Evolutionary conservation across 2,888 invertebrate species (phyloP), one percentile per base, ranked within the genome.

Genomic region (Lycocerus yunnanus): DNA sequence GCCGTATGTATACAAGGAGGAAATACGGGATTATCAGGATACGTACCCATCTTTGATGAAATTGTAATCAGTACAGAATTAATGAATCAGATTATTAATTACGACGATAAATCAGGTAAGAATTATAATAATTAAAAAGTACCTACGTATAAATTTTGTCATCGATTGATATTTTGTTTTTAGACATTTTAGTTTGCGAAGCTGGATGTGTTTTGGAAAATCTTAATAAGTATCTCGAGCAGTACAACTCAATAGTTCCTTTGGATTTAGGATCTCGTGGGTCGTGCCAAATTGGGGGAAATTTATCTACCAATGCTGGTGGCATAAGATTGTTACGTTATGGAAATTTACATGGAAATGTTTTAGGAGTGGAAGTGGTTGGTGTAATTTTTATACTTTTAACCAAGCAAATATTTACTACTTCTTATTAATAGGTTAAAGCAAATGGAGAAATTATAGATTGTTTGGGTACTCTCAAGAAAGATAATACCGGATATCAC

Each of bases 401-500:
- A n/a, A 16, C 21, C 9, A 14, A 8, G 11, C 15, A 18, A 18
- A 24, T 15, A 24, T 24, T 58, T n/a, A 24, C 14, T 6, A 75
- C 63, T 66, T 15, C 18, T 9, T 76, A 66, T 58, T 79, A 82
- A 61, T 76, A 95, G 94, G 95, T 96, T 13, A 90, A 93, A 86
- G 95, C 97, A 1, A 92, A 94, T 84, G 97, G 97, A 0, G 91
- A 93, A 68, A 87, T 99, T 0, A 86, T 99, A 59, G 93, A 98
- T 85, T 93, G 95, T 72, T 89, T 99, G 84, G 94, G 92, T 75
- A 89, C 93, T 0, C 89, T 98, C 80, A 94, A 96, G 84, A 99
- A 99, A 86, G 98, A 99, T 86, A 99, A 99, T 86, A 98, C 98
- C 0, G 98, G 98, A 0, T 97, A 97, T 85, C 97, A 99, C 85